Conservation (phyloP, 2,888 invertebrate species). For the Xiphydria camelus region DNA sequence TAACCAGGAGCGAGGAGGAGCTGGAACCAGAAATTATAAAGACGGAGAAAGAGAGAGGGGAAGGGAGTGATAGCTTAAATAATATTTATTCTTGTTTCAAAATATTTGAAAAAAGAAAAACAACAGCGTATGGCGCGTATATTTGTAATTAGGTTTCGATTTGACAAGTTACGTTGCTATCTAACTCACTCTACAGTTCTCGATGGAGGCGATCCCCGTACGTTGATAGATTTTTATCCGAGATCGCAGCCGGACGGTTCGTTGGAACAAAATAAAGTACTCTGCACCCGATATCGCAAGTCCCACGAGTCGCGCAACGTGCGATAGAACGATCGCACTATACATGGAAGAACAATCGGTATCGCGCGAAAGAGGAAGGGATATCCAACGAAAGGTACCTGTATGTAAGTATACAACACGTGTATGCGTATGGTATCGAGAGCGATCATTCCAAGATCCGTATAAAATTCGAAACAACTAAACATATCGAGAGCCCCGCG, state of each 20-base stretch:
- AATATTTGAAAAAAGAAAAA: constrained; percentile 43
- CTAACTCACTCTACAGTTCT: constrained; percentile 28
- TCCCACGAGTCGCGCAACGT: too few relatives aligned
- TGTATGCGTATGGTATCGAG: too few relatives aligned
- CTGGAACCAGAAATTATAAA: constrained; percentile 1
- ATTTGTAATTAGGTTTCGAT: constrained; percentile 33
- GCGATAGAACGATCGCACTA: too few relatives aligned
- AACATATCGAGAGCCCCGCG: neutral
- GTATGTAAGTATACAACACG: too few relatives aligned
- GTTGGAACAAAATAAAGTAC: too few relatives aligned
- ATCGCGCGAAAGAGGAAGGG: too few relatives aligned
- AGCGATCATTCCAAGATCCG: neutral
- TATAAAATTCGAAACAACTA: constrained; percentile 1
- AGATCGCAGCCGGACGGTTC: constrained; percentile 23
- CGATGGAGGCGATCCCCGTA: constrained; percentile 26
- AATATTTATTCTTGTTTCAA: constrained; percentile 42
- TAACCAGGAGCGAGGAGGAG: neutral
- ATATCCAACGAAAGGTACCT: too few relatives aligned
- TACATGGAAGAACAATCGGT: too few relatives aligned
- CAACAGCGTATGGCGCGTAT: constrained; percentile 34
- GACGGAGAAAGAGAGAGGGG: constrained; percentile 10
- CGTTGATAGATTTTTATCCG: constrained; percentile 33
- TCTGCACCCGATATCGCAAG: too few relatives aligned
- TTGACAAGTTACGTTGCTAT: constrained; percentile 26
- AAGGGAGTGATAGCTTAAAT: constrained; percentile 24